Percentiles rank a stretch among this genome's conserved stretches.
phyloP scores from a whole-genome alignment of 2,888 invertebrate genomes.

The Oligia strigilis region DNA sequence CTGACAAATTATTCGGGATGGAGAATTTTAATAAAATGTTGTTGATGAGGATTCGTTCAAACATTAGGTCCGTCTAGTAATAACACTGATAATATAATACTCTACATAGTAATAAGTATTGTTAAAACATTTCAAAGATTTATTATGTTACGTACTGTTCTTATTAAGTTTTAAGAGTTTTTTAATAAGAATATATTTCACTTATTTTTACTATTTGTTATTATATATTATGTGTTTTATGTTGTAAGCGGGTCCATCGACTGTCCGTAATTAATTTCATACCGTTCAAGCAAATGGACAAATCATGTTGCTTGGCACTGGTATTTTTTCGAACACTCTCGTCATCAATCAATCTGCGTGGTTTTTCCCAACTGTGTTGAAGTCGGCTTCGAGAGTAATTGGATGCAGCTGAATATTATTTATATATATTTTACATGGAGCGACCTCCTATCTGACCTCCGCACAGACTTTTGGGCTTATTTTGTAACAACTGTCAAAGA shows the following conservation, averaged over 20 bases:
- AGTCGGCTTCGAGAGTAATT: not conserved
- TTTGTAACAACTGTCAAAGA: not conserved
- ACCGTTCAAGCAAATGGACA: not conserved
- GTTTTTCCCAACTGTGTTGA: not conserved
- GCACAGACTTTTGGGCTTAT: not conserved
- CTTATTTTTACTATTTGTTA: not conserved
- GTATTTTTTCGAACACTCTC: too few species aligned
- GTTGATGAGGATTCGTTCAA: constrained; percentile 9
- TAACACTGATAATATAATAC: too few species aligned
- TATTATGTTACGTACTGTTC: not conserved
- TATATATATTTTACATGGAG: not conserved
- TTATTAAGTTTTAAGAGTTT: not conserved
- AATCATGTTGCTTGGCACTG: too few species aligned
- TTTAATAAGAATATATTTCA: not conserved
- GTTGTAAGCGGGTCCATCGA: not conserved
- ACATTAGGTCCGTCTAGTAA: not conserved
- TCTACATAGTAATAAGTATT: not conserved
- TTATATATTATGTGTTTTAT: not conserved
- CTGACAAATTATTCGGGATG: constrained; percentile 41
- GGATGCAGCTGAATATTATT: not conserved
- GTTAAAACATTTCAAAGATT: not conserved
- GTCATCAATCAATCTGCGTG: not conserved
- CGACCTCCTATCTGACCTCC: too few species aligned
- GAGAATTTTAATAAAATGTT: constrained; percentile 16
- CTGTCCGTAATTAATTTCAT: not conserved